A percentile compares a stretch with the other conserved stretches of the same genome.
Conservation (phyloP, 2,113 vertebrate genomes). For the Apodemus speciosus region DNA sequence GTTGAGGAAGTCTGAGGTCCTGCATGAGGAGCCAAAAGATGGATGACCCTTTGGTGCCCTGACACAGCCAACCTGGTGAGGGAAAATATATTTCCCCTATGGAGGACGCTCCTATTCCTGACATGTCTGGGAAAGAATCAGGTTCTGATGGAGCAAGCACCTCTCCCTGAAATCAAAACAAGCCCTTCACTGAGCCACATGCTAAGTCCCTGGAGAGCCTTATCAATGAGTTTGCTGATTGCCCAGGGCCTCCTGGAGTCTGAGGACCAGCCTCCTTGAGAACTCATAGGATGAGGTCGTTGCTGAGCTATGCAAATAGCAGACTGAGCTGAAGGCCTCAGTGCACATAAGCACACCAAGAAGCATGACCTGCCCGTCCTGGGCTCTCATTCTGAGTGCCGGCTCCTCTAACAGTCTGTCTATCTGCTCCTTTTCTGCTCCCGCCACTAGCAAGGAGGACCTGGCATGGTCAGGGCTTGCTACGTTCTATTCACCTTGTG, state of each 20-base stretch:
- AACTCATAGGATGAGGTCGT: constrained; percentile 96
- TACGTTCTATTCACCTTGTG: rapidly evolving
- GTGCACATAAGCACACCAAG: constrained; percentile 92
- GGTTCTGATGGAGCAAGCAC: constrained; percentile 93
- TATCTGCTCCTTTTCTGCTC: neutral
- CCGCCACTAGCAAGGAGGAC: neutral
- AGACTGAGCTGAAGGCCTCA: constrained; percentile 97
- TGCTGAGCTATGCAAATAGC: constrained; percentile 95
- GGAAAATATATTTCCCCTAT: constrained; percentile 99
- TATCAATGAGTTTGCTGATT: constrained; percentile 97
- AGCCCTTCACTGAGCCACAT: constrained; percentile 97
- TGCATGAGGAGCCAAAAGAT: constrained; percentile 96
- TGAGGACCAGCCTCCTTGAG: constrained; percentile 92
- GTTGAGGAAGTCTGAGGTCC: constrained; percentile 96
- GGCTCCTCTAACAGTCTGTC: neutral
- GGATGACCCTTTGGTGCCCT: constrained; percentile 97
- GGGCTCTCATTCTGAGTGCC: neutral
- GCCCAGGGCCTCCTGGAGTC: constrained; percentile 96
- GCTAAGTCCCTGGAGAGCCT: constrained; percentile 96
- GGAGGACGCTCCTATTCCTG: constrained; percentile 97
- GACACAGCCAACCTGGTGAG: constrained; percentile 95
- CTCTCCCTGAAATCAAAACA: constrained; percentile 96
- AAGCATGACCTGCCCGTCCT: constrained; percentile 85
- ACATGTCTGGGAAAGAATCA: constrained; percentile 93
- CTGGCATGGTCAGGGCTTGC: rapidly evolving